Evolutionary conservation across 2,797 vertebrate species (phyloP).

Genomic region (Parotocinclus haroldoi): DNA sequence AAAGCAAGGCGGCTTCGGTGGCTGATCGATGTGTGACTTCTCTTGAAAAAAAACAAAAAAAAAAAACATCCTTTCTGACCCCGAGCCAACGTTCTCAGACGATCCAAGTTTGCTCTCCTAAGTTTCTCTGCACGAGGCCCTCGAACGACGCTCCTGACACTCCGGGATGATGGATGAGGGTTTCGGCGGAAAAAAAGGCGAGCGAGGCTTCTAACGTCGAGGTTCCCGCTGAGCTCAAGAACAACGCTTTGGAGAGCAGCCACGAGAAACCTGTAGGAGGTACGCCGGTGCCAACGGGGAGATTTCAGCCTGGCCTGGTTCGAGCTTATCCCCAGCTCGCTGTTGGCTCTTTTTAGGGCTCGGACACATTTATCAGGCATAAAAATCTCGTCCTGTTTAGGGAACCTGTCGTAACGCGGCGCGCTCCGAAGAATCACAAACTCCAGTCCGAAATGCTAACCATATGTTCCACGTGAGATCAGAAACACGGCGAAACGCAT

Average conservation of each 20-base stretch:
- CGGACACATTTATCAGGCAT: constrained; percentile 52
- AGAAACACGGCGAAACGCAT: constrained; percentile 68
- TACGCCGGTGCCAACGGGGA: constrained; percentile 37
- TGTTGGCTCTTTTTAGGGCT: constrained; percentile 45
- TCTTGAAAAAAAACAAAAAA: no score
- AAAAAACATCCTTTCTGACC: no score
- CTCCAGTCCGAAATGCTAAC: constrained; percentile 65
- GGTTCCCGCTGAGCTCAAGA: constrained; percentile 24
- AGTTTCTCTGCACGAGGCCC: not conserved
- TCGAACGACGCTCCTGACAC: constrained; percentile 4
- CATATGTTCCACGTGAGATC: constrained; percentile 68
- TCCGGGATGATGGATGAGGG: constrained; percentile 24
- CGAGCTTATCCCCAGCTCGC: constrained; percentile 47
- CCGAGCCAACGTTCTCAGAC: constrained; percentile 19
- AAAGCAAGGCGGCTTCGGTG: no score
- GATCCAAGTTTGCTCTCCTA: constrained; percentile 16
- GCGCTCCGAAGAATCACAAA: constrained; percentile 42
- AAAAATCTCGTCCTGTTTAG: constrained; percentile 53
- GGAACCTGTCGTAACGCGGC: constrained; percentile 50
- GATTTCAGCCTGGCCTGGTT: constrained; percentile 39
- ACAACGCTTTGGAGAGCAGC: constrained; percentile 15
- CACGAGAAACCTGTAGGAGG: constrained; percentile 16
- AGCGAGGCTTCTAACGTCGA: constrained; percentile 22
- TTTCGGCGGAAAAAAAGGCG: not conserved
- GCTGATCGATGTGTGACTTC: no score